Base-by-base conservation (phyloP, 2,888 invertebrate species). In the Chaetoderma sp. region DNA sequence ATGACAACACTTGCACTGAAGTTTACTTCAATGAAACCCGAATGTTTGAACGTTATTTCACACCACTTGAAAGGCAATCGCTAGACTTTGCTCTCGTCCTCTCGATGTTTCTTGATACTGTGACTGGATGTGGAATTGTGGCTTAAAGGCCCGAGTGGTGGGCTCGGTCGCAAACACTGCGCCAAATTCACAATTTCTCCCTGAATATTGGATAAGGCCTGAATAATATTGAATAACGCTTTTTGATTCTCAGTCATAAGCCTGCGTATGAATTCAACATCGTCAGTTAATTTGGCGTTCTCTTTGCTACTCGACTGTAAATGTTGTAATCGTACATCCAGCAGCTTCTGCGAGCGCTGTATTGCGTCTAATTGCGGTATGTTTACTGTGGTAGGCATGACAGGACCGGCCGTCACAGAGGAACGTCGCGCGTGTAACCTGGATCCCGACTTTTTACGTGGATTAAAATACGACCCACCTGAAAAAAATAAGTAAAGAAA, bases 161-260 rank as follows among this genome's bases (percentile, higher is more conserved):
- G 72, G 13, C 73, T 63, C 16, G 81, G 80, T 8, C 77, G 71
- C 23, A 82, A 70, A 71, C 80, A 82, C 67, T 78, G 80, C 2
- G 79, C 82, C 39, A 82, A 66, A 63, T 75, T 78, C 6, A 79
- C 79, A 25, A 84, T 83, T 69, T 85, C 83, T 42, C 82, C 82
- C 69, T 86, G 86, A 63, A 86, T 84, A 60, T 84, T 84, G 36
- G 81, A 72, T 54, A 86, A 73, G 18, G 85, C 86, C 33, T 83
- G 82, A 18, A 86, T 83, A 21, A 86, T 81, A 59, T 84, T 84
- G 58, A 77, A 79, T 71, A 86, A 74, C 6, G 85, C 86, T 67
- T 86, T 86, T 64, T 86, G 85, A 70, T 86, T 86, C 71, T 86
- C 86, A 1, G 82, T 80, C 83, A 86, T 84, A 44, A 86, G 76